Base-by-base conservation (phyloP, 2,888 invertebrate species). In the Megamerina dolium region DNA sequence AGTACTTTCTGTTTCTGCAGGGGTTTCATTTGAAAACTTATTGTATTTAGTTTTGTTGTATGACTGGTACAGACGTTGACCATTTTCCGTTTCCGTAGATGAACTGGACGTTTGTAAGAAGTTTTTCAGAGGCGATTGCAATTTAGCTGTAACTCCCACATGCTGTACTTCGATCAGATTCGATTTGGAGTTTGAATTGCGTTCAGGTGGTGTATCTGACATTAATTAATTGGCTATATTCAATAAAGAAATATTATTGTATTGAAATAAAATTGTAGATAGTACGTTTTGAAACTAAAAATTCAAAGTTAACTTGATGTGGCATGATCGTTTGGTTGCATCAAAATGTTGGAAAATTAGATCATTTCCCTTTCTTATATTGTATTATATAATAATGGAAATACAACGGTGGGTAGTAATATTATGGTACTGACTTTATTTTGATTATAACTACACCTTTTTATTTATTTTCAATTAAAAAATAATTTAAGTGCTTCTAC, bases 61-160 rank as follows among this genome's bases (percentile, higher is more conserved):
- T 16, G 35, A 33, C 17, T 14, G 20, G 14, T 35, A 41, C 1
- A 55, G 48, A 16, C 46, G 56, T 4, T 54, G 44, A 13, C 53
- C 52, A 10, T 49, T 42, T n/a, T 68, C 67, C 9, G 61, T 58
- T 16, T 68, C 68, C 2, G 58, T 66, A 10, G 68, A 64, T 5
- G 58, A 60, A 37, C 54, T 60, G 21, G 59, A 51, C n/a, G 53
- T 56, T 9, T 58, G 59, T 13, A 66, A 33, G 2, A 65, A 20
- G 41, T 54, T 56, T 32, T 60, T 62, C 9, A 66, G 31, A 1
- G 68, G 68, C 0, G 68, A 66, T 17, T 61, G 55, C 37, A 68
- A 17, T 37, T 66, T 64, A 14, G 68, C 68, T 9, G 68, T 68
- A 1, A 68, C 68, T 2, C 68, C 68, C 14, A 67, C 68, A 51